Percentiles rank a stretch among this genome's conserved stretches.
Conservation (phyloP, 2,888 invertebrate genomes). For the Polyploca ridens region DNA sequence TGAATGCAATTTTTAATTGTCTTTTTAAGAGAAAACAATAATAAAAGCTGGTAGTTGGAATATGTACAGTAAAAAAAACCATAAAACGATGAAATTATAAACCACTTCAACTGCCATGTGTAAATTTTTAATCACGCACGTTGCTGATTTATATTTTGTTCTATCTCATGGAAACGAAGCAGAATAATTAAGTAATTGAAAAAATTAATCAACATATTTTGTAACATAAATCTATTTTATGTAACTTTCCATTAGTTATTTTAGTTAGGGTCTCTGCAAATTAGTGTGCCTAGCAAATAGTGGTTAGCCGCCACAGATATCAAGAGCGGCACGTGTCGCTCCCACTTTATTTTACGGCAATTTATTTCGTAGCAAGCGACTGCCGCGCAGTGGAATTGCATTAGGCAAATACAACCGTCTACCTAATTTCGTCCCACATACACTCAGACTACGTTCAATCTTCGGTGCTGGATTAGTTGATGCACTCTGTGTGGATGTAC, state of each 20-base stretch:
- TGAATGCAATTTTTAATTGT: background rate
- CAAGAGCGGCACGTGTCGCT: constrained; percentile 25
- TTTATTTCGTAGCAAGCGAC: constrained; percentile 54
- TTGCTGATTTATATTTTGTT: background rate
- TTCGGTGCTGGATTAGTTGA: background rate
- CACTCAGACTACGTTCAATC: constrained; percentile 15
- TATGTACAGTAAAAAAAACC: background rate
- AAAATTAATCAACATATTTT: background rate
- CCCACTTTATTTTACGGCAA: constrained; percentile 63
- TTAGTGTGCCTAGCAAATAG: background rate
- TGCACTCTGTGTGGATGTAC: background rate
- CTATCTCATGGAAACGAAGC: background rate
- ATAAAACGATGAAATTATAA: background rate
- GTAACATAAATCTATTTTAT: no score
- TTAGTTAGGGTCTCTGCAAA: background rate
- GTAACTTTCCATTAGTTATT: no score
- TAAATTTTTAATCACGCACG: background rate
- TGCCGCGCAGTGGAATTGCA: constrained; percentile 57
- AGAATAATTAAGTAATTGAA: background rate
- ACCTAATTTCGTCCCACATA: constrained; percentile 36
- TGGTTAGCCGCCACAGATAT: constrained; percentile 18
- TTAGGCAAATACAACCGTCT: constrained; percentile 54
- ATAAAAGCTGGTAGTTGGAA: background rate
- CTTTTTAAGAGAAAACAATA: background rate
- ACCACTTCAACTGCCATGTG: background rate